Conservation (phyloP, 2,113 vertebrate species). For the Conger conger region DNA sequence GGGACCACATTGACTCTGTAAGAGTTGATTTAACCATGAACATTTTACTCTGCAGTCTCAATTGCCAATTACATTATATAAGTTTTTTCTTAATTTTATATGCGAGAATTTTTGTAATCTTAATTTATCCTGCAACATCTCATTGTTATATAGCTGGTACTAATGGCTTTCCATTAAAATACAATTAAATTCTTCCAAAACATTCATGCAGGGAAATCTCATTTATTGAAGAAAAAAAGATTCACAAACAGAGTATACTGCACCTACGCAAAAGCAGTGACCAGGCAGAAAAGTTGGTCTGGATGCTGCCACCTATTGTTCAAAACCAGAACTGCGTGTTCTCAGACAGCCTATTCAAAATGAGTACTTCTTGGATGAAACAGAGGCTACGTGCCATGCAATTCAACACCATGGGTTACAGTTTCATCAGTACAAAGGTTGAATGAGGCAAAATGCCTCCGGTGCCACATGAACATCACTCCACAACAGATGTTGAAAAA, state of each 20-base stretch:
- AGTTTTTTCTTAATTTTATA: background rate
- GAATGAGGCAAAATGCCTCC: background rate
- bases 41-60: too few relatives aligned
- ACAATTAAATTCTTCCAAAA: background rate
- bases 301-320: conserved; percentile 1
- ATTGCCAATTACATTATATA: background rate
- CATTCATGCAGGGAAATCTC: background rate
- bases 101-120: background rate
- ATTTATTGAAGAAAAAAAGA: background rate
- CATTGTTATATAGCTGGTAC: background rate
- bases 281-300: conserved; percentile 6
- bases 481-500: background rate
- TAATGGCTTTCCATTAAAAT: background rate
- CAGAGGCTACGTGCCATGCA: background rate
- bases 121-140: background rate
- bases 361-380: background rate
- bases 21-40: too few relatives aligned
- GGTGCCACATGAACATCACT: background rate
- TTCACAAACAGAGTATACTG: background rate
- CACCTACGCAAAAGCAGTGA: background rate
- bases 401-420: background rate
- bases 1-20: too few relatives aligned
- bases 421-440: background rate
- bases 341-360: background rate
- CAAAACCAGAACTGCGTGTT: background rate